These are phyloP conservation scores for Calliphora vicina DNA, from an alignment of 1,140 invertebrate species.

Conservation along the genomic window DNA sequence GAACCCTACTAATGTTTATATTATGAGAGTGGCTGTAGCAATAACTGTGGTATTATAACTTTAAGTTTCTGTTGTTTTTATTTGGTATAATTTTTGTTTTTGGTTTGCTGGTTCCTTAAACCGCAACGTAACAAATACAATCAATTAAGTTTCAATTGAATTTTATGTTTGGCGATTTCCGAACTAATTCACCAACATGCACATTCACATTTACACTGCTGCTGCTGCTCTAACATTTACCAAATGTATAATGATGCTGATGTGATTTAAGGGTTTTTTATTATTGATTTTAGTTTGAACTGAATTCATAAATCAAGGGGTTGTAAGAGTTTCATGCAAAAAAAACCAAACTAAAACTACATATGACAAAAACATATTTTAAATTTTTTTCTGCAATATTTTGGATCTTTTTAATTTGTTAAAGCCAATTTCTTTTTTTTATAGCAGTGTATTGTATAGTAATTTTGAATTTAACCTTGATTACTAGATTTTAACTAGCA, in stretches of 20 bases:
- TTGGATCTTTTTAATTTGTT: no score
- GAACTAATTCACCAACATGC: not conserved
- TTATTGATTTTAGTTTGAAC: not conserved
- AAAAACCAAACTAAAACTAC: no score
- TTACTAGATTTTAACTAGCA: no score
- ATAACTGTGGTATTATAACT: not conserved
- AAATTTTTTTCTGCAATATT: no score
- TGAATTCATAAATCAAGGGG: not conserved
- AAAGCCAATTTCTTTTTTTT: no score
- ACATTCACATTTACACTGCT: not conserved
- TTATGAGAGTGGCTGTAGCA: not conserved
- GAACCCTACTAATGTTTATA: no score
- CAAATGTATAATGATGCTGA: no score
- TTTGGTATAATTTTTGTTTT: not conserved
- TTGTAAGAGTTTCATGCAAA: no score
- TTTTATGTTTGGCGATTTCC: not conserved
- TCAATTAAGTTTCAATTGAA: conserved; percentile 1
- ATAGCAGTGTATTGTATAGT: no score
- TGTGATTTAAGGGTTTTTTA: not conserved
- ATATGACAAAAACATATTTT: no score
- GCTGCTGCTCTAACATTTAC: not conserved
- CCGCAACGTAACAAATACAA: not conserved
- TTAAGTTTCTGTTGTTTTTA: not conserved
- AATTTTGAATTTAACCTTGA: no score
- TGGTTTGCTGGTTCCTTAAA: not conserved